Base-by-base conservation (phyloP, 2,888 invertebrate genomes). In the Tinea semifulvella region DNA sequence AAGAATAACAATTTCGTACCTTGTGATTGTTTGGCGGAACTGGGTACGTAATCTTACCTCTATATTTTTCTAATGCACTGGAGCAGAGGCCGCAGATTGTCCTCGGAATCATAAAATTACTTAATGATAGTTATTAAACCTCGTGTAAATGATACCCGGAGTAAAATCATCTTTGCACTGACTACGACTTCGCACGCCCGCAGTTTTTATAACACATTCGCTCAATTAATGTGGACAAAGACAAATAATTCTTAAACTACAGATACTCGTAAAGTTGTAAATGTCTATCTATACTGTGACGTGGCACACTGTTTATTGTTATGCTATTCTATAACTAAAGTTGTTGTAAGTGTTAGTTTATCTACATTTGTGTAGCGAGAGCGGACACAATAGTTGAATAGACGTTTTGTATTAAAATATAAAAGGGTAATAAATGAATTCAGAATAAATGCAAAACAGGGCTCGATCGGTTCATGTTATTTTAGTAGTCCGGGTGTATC, bases 111-210 rank as follows among this genome's bases (percentile, higher is more conserved):
- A 28, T 36, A 10, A 19, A 52, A 47, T 49, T 45, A 45, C 27
- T 36, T 57, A 58, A 57, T 60, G 54, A 55, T 56, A 49, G 59
- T 60, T 56, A 61, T 61, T 56, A 54, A 53, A 53, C 13, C 13
- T 16, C 14, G 49, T 52, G 49, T 56, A 50, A 55, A 54, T 53
- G 56, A 50, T 53, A 49, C 49, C 28, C 43, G 11, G 10, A 36
- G 36, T 17, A 36, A 18, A 36, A 36, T 18, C 8, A 36, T 36
- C 36, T 18, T 31, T 18, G 10, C 36, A 16, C 16, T 7, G 36
- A 18, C 36, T 31, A 31, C 36, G 36, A 36, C 36, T 36, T 36
- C 18, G 36, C 36, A 18, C 36, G 36, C 36, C 36, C 18, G 36
- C 6, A 17, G 18, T 36, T 18, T n/a, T 18, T 36, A 36, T 18